phyloP scores from a whole-genome alignment of 2,113 vertebrate genomes.

The Indicator indicator region DNA sequence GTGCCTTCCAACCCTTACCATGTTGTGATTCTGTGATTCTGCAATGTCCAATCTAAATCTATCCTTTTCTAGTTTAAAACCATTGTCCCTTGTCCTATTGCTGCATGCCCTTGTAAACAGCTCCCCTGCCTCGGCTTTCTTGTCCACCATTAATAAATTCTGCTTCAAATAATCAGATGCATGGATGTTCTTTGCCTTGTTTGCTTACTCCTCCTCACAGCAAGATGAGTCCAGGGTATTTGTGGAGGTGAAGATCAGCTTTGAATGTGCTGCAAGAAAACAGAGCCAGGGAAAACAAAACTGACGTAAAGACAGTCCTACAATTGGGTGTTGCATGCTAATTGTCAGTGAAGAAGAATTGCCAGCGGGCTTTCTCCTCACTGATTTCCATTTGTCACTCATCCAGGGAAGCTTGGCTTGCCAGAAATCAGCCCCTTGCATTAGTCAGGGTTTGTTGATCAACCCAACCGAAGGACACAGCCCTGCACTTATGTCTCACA shows the following conservation, averaged over 20 bases:
- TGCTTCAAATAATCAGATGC: not conserved
- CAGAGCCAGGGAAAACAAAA: not conserved
- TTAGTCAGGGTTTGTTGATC: slow-evolving; percentile 30
- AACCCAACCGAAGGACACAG: not conserved
- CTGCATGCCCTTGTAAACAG: too few relatives aligned
- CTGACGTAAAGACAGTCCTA: not conserved
- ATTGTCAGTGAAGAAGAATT: not conserved
- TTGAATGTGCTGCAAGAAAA: not conserved
- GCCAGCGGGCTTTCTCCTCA: not conserved
- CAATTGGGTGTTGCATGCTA: not conserved
- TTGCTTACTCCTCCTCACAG: not conserved
- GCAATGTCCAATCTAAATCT: too few relatives aligned
- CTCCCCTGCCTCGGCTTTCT: too few relatives aligned
- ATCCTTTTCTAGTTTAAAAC: too few relatives aligned
- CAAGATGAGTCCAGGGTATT: not conserved
- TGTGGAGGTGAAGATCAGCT: not conserved
- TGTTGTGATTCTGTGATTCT: too few relatives aligned
- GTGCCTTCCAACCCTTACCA: too few relatives aligned
- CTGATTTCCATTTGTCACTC: slow-evolving; percentile 14
- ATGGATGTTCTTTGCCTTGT: not conserved
- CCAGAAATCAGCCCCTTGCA: not conserved
- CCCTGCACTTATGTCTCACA: not conserved
- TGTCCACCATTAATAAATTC: not conserved
- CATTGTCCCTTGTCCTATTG: too few relatives aligned
- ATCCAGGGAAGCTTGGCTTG: not conserved